Evolutionary conservation across 2,113 vertebrate species (phyloP).

Genomic region (Corythornis vintsioides): DNA sequence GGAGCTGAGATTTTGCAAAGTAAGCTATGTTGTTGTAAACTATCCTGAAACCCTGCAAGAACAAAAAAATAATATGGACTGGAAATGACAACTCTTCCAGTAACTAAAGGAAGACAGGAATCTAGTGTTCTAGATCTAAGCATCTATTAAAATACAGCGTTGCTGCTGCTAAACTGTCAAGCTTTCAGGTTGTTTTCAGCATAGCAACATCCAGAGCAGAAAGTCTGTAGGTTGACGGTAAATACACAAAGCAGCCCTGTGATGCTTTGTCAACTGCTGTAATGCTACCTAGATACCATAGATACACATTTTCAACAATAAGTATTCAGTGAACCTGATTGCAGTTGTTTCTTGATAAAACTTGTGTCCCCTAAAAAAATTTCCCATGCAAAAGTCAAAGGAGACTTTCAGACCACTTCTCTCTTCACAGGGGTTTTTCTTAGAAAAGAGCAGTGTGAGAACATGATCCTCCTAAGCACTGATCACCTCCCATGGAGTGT

Average conservation of each 20-base stretch:
- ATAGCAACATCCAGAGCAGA: not conserved
- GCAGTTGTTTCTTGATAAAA: not conserved
- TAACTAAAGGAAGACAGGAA: not conserved
- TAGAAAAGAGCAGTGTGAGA: not conserved
- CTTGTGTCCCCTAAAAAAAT: not conserved
- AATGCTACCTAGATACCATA: not conserved
- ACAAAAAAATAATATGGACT: not conserved
- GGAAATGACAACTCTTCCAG: not conserved
- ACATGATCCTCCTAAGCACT: not conserved
- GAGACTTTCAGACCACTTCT: not conserved
- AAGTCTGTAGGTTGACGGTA: not conserved
- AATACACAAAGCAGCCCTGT: not conserved
- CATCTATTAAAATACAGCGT: not conserved
- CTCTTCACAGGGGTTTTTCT: rapidly evolving
- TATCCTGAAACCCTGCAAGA: not conserved
- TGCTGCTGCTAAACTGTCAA: not conserved
- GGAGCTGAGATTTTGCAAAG: not conserved
- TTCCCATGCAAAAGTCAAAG: not conserved
- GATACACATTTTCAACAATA: not conserved
- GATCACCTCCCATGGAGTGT: not conserved
- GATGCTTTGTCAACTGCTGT: not conserved
- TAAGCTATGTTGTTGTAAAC: not conserved
- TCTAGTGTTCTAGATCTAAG: not conserved
- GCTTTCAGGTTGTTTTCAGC: not conserved
- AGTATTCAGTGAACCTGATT: not conserved